phyloP scores from a whole-genome alignment of 2,888 invertebrate species.

The Lasioglossum leucozonium region DNA sequence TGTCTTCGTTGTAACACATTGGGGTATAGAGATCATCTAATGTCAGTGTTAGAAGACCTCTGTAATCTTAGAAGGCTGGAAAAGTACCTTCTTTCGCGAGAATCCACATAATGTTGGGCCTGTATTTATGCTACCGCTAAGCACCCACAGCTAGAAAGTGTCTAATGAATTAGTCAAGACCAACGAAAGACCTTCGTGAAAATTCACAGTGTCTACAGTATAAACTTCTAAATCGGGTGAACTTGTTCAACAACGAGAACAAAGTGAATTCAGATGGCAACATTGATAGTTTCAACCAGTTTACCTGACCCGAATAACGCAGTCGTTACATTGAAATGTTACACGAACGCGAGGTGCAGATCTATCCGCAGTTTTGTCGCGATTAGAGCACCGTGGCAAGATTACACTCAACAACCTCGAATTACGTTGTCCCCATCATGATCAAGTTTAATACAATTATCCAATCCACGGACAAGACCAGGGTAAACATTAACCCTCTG shows the following conservation, averaged over 20 bases:
- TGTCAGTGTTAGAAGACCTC: not conserved
- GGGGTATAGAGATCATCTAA: not conserved
- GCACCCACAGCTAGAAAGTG: not conserved
- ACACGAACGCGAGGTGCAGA: constrained; percentile 35
- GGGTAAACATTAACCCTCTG: constrained; percentile 61
- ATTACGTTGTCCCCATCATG: constrained; percentile 65
- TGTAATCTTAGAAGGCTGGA: not conserved
- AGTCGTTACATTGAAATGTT: constrained; percentile 30
- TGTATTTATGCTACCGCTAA: not conserved
- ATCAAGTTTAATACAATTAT: constrained; percentile 70
- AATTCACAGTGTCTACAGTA: not conserved
- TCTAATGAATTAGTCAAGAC: not conserved
- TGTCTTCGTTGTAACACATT: not conserved
- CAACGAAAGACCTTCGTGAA: not conserved
- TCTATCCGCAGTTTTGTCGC: constrained; percentile 48
- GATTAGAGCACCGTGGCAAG: constrained; percentile 54
- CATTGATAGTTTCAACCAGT: not conserved
- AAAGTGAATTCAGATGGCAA: not conserved
- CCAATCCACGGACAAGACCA: constrained; percentile 62
- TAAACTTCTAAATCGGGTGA: not conserved
- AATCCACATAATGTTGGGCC: not conserved
- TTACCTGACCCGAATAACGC: constrained; percentile 22
- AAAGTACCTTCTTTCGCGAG: too few relatives aligned
- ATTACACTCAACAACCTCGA: constrained; percentile 60
- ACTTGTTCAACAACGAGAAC: not conserved